Percentiles rank a stretch among this genome's conserved stretches.
Evolutionary conservation across 2,797 vertebrate species (phyloP).

Genomic region (Morelia viridis): DNA sequence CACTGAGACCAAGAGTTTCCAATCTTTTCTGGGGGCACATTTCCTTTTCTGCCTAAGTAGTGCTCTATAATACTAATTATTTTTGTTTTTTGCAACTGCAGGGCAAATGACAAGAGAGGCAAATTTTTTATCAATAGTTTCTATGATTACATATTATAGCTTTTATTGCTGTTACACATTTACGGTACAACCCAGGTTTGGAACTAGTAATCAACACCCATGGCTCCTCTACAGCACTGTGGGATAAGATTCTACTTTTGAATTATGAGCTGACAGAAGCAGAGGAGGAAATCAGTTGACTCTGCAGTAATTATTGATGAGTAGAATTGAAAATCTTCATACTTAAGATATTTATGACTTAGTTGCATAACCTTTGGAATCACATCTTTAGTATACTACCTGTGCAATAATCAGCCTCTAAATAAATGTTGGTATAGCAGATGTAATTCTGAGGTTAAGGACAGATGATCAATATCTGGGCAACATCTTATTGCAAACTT

Average conservation of each 20-base stretch:
- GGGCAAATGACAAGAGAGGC: neutral
- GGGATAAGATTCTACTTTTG: neutral
- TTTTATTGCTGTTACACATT: neutral
- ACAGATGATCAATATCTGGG: neutral
- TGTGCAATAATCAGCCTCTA: neutral
- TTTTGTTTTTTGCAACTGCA: neutral
- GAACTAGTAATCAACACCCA: neutral
- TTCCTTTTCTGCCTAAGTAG: neutral
- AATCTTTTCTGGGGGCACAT: neutral
- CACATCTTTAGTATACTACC: neutral
- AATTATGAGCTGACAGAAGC: neutral
- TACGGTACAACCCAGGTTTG: neutral
- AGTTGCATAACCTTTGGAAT: neutral
- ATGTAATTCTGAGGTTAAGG: constrained; percentile 23
- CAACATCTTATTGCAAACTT: neutral
- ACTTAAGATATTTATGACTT: neutral
- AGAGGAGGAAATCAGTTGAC: neutral
- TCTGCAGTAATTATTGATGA: neutral
- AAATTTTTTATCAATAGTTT: neutral
- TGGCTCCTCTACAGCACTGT: neutral
- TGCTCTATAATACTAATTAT: neutral
- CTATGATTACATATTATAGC: neutral
- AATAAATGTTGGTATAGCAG: neutral
- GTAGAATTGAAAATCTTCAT: neutral
- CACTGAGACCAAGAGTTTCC: neutral